Conservation (phyloP, 2,888 invertebrate species). For the Eledone cirrhosa region DNA sequence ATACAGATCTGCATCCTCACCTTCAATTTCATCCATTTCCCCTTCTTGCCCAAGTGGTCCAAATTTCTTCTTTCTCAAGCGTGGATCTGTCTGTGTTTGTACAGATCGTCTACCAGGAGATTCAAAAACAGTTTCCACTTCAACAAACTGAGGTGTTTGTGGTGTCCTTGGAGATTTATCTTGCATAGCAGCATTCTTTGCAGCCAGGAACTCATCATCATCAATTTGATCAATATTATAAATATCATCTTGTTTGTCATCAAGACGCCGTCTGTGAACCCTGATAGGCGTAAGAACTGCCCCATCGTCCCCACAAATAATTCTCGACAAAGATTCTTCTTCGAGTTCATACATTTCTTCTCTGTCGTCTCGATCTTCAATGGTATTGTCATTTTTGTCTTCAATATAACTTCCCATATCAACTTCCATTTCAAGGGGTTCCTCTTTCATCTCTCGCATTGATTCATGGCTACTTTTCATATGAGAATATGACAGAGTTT, state of each 20-base stretch:
- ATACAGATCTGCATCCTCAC: constrained; percentile 41
- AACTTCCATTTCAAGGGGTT: constrained; percentile 38
- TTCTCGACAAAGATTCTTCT: constrained; percentile 12
- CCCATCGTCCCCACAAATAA: constrained; percentile 6
- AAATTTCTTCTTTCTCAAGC: constrained; percentile 60
- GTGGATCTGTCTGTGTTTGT: constrained; percentile 60
- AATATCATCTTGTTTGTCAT: constrained; percentile 37
- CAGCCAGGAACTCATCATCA: constrained; percentile 29
- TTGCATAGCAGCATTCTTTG: constrained; percentile 23
- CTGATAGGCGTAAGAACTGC: constrained; percentile 29
- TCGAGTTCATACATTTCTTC: constrained; percentile 15
- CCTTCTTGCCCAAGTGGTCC: constrained; percentile 54
- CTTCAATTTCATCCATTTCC: constrained; percentile 46
- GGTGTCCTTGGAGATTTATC: constrained; percentile 40
- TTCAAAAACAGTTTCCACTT: constrained; percentile 57
- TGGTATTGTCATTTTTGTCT: constrained; percentile 33
- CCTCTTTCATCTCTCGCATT: constrained; percentile 37
- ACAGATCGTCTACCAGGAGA: constrained; percentile 55
- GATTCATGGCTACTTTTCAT: constrained; percentile 4
- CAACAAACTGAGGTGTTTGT: constrained; percentile 52
- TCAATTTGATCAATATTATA: constrained; percentile 52
- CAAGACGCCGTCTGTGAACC: constrained; percentile 19
- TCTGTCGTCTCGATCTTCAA: constrained; percentile 26
- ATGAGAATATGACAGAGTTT: constrained; percentile 19
- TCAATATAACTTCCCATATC: constrained; percentile 23